Conservation (phyloP, 2,888 invertebrate genomes). For the Eupithecia exiguata region DNA sequence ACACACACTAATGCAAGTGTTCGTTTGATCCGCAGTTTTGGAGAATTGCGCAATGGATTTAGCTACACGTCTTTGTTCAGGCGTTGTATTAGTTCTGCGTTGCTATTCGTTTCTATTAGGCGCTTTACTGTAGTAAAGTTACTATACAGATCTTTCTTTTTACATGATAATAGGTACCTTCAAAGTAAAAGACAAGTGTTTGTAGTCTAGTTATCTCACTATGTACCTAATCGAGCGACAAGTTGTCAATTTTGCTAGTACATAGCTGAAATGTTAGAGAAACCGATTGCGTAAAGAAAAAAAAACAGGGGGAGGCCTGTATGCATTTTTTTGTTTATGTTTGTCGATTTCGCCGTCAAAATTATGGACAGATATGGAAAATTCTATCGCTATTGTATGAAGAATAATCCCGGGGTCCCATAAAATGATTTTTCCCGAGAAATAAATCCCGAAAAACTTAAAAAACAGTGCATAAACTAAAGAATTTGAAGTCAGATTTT, state of each 20-base stretch:
- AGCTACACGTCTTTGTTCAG: background rate
- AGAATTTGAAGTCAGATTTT: too few relatives aligned
- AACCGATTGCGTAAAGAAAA: background rate
- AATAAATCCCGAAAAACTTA: too few relatives aligned
- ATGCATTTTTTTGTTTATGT: too few relatives aligned
- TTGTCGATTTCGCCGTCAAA: too few relatives aligned
- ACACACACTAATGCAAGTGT: background rate
- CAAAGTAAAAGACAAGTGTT: background rate
- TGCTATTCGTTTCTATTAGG: slow-evolving; percentile 11
- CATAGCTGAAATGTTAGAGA: background rate
- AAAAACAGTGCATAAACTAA: too few relatives aligned
- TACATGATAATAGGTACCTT: too few relatives aligned
- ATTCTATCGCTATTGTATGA: too few relatives aligned
- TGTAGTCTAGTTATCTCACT: background rate
- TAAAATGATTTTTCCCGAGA: too few relatives aligned
- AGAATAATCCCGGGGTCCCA: too few relatives aligned
- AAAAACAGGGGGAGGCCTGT: too few relatives aligned
- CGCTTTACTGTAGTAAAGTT: background rate
- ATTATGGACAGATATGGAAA: too few relatives aligned
- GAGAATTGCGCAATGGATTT: background rate
- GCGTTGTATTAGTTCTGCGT: slow-evolving; percentile 8
- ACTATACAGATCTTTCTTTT: too few relatives aligned
- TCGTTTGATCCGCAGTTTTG: background rate
- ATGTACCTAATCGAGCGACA: background rate
- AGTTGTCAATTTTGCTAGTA: background rate